Conservation (phyloP, 2,797 vertebrate species). For the Astyanax mexicanus region DNA sequence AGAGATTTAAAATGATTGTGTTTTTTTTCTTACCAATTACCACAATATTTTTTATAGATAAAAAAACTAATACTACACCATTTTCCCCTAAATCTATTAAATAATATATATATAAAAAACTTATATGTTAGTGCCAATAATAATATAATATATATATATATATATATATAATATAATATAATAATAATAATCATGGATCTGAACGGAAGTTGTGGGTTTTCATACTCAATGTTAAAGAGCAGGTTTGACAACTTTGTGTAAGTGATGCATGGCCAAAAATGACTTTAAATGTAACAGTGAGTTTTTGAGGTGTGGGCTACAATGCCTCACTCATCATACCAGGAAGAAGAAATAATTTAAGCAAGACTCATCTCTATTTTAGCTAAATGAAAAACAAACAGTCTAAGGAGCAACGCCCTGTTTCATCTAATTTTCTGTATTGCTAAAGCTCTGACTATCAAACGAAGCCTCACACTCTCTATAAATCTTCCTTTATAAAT, state of each 20-base stretch:
- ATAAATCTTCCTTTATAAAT: neutral
- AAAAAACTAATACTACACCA: too few relatives aligned
- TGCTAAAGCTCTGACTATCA: neutral
- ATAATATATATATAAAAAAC: too few relatives aligned
- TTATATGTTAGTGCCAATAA: too few relatives aligned
- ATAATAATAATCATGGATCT: too few relatives aligned
- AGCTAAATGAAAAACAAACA: neutral
- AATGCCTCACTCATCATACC: conserved; percentile 30
- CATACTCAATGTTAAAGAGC: conserved; percentile 10
- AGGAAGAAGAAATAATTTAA: neutral
- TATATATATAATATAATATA: too few relatives aligned
- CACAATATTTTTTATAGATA: too few relatives aligned
- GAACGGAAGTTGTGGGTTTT: neutral
- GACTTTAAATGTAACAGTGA: conserved; percentile 18
- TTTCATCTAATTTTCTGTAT: conserved; percentile 36
- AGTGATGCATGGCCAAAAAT: conserved; percentile 21
- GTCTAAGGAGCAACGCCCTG: neutral
- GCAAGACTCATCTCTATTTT: conserved; percentile 18
- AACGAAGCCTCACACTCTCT: neutral
- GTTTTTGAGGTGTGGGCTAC: neutral
- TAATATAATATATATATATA: too few relatives aligned
- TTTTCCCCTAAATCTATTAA: too few relatives aligned
- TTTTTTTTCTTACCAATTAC: too few relatives aligned
- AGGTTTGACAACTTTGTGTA: conserved; percentile 42
- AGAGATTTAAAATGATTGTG: too few relatives aligned